A percentile compares a stretch with the other conserved stretches of the same genome.
Evolutionary conservation across 23 tunicate species (phyloP).

Genomic region (Aplidium turbinatum): DNA sequence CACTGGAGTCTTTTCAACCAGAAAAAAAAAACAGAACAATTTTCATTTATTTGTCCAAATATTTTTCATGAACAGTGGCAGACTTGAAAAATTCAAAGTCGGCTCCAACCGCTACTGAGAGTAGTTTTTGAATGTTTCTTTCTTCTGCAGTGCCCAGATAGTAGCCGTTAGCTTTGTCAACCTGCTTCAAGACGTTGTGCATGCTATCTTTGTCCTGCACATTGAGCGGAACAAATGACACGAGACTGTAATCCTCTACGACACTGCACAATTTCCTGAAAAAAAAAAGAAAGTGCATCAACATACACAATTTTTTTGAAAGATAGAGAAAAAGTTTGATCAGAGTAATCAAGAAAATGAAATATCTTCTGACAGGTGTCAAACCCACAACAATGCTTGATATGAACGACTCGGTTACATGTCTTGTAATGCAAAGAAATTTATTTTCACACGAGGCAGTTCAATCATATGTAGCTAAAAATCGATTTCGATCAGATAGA

Average conservation of each 20-base stretch:
- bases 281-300: not conserved
- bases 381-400: too few relatives aligned
- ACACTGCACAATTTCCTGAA: slow-evolving; percentile 72
- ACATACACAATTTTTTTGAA: not conserved
- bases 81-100: slow-evolving; percentile 79
- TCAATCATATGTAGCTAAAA: too few relatives aligned
- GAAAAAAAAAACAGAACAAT: too few relatives aligned
- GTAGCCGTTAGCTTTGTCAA: slow-evolving; percentile 88
- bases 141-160: slow-evolving; percentile 78
- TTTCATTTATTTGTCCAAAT: too few relatives aligned
- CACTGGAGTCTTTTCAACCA: too few relatives aligned
- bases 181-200: slow-evolving; percentile 65
- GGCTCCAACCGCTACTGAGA: slow-evolving; percentile 88
- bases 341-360: not conserved
- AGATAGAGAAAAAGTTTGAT: not conserved
- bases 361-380: too few relatives aligned
- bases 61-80: slow-evolving; percentile 72
- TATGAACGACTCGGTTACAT: too few relatives aligned
- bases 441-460: too few relatives aligned
- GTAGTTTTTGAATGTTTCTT: slow-evolving; percentile 85
- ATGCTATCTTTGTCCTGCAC: slow-evolving; percentile 90
- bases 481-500: too few relatives aligned
- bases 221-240: slow-evolving; percentile 81
- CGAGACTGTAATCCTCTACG: slow-evolving; percentile 93
- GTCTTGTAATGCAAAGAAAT: too few relatives aligned